These are phyloP conservation scores for Zophobas morio DNA, from an alignment of 1,140 invertebrate species.

Conservation along the genomic window DNA sequence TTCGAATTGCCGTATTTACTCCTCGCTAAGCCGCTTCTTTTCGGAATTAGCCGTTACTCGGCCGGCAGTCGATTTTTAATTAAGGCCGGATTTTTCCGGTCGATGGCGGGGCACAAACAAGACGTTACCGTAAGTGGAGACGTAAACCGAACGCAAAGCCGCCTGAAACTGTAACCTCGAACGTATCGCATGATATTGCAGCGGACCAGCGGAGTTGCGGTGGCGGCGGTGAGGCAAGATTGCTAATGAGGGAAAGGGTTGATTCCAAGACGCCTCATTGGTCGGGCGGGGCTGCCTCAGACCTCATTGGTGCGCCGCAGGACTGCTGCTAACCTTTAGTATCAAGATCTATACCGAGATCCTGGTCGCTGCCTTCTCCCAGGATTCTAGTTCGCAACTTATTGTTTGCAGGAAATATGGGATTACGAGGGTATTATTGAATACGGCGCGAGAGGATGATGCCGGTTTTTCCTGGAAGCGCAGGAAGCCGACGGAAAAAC, in stretches of 20 bases:
- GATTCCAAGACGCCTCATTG: conserved; percentile 65
- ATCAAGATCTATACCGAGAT: conserved; percentile 64
- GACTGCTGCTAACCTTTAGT: conserved; percentile 64
- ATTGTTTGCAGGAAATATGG: conserved; percentile 62
- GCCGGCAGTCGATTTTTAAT: conserved; percentile 35
- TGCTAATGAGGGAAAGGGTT: conserved; percentile 61
- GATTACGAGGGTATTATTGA: conserved; percentile 57
- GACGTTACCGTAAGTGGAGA: conserved; percentile 51
- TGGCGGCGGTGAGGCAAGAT: conserved; percentile 44
- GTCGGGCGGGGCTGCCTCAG: conserved; percentile 65
- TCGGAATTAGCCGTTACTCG: conserved; percentile 45
- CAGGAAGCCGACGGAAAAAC: no score
- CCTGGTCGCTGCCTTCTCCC: conserved; percentile 45
- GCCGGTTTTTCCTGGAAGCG: conserved; percentile 20
- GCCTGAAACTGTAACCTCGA: conserved; percentile 54
- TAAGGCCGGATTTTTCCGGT: conserved; percentile 7
- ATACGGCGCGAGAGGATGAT: conserved; percentile 42
- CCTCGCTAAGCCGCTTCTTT: conserved; percentile 39
- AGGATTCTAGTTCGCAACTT: conserved; percentile 53
- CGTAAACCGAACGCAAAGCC: conserved; percentile 47
- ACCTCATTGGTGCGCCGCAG: conserved; percentile 65
- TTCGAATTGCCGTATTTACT: conserved; percentile 63
- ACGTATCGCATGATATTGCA: conserved; percentile 55
- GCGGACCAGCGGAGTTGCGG: conserved; percentile 52
- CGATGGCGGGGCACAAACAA: conserved; percentile 48